Conservation (phyloP, 2,113 vertebrate species). For the Heliornis fulica region DNA sequence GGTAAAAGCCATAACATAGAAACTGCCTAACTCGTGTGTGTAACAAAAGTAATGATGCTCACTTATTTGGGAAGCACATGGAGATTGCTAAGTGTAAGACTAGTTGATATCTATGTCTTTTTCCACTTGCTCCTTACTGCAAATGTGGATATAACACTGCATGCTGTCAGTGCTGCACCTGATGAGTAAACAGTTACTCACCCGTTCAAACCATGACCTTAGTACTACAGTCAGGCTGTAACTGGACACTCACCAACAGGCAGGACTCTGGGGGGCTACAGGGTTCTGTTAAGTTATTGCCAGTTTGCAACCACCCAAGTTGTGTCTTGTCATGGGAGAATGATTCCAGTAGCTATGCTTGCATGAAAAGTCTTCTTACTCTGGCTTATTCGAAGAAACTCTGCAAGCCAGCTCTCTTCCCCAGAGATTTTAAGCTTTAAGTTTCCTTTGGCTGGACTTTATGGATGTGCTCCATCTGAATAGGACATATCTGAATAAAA, state of each 20-base stretch:
- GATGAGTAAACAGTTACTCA: not conserved
- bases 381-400: not conserved
- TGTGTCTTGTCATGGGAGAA: not conserved
- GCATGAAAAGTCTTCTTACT: not conserved
- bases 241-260: not conserved
- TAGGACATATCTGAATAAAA: not conserved
- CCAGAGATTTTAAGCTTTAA: not conserved
- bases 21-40: not conserved
- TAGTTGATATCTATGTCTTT: not conserved
- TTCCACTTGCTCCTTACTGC: not conserved
- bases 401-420: not conserved
- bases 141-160: not conserved
- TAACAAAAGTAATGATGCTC: not conserved
- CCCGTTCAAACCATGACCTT: not conserved
- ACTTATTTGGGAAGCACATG: not conserved
- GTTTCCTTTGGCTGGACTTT: not conserved
- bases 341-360: not conserved
- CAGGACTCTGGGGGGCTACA: not conserved
- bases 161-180: not conserved
- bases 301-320: not conserved
- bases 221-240: not conserved
- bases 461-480: slow-evolving; percentile 9
- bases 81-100: not conserved
- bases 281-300: not conserved
- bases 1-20: not conserved